phyloP scores from a whole-genome alignment of 2,113 vertebrate species.

The Accipiter cooperii region DNA sequence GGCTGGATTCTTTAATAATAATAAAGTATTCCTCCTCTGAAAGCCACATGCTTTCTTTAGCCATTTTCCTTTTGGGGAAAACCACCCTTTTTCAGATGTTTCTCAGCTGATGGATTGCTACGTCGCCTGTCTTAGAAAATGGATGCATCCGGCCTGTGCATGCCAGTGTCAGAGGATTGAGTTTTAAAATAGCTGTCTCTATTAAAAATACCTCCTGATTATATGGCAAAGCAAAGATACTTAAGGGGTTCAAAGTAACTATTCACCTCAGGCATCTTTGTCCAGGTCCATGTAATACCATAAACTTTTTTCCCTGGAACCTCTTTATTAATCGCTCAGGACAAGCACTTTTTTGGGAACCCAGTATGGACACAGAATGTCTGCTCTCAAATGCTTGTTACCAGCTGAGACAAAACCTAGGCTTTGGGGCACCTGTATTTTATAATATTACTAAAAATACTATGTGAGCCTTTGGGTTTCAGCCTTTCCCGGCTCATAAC shows the following conservation, averaged over 20 bases:
- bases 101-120: constrained; percentile 52
- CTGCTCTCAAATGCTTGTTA: background rate
- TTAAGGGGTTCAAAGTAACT: background rate
- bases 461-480: background rate
- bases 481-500: background rate
- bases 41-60: constrained; percentile 59
- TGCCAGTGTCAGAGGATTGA: constrained; percentile 34
- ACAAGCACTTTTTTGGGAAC: background rate
- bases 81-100: constrained; percentile 42
- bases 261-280: background rate
- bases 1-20: constrained; percentile 56
- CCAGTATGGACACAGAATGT: background rate
- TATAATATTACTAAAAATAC: constrained; percentile 13
- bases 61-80: constrained; percentile 52
- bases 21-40: constrained; percentile 41
- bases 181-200: constrained; percentile 13
- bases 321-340: background rate
- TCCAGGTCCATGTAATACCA: background rate
- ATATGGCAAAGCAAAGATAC: background rate
- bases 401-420: background rate
- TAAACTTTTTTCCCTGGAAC: background rate
- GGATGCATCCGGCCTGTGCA: constrained; percentile 28
- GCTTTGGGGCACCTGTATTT: background rate
- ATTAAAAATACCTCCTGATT: background rate
- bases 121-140: background rate